Evolutionary conservation across 2,797 vertebrate species (phyloP).

Genomic region (Schizopygopsis malacanthus): DNA sequence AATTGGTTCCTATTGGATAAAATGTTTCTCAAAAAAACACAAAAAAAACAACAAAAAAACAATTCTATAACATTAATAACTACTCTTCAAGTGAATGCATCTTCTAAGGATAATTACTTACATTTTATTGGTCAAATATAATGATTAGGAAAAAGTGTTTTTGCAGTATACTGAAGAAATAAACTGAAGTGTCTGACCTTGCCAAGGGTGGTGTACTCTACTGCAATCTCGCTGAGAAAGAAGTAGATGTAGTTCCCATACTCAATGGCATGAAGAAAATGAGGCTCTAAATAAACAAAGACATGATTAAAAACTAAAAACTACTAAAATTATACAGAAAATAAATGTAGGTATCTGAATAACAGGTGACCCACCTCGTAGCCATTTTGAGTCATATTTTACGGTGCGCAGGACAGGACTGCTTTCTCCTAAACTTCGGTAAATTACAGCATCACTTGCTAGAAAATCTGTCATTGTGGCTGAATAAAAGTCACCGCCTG

Average conservation of each 20-base stretch:
- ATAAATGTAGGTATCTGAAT: background rate
- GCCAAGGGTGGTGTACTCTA: conserved; percentile 90
- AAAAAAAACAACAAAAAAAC: background rate
- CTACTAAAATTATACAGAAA: conserved; percentile 7
- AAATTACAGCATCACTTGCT: conserved; percentile 92
- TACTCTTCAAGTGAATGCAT: background rate
- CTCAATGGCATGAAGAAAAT: conserved; percentile 91
- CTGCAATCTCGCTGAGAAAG: conserved; percentile 94
- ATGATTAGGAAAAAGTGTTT: background rate
- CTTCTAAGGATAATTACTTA: background rate
- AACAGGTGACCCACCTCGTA: conserved; percentile 83
- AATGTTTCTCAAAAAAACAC: no score
- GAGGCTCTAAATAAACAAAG: conserved; percentile 82
- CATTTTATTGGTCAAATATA: background rate
- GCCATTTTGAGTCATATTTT: conserved; percentile 96
- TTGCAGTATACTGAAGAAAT: background rate
- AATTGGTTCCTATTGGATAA: background rate
- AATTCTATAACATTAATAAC: background rate
- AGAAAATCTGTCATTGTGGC: conserved; percentile 94
- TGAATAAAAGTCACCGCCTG: conserved; percentile 92
- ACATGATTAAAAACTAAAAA: conserved; percentile 31
- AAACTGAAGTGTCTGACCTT: conserved; percentile 78
- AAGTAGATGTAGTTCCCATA: conserved; percentile 92
- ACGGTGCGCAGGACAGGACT: conserved; percentile 87
- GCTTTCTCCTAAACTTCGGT: conserved; percentile 91